Evolutionary conservation across 2,888 invertebrate species (phyloP).

Genomic region (Ophion ventricosus): DNA sequence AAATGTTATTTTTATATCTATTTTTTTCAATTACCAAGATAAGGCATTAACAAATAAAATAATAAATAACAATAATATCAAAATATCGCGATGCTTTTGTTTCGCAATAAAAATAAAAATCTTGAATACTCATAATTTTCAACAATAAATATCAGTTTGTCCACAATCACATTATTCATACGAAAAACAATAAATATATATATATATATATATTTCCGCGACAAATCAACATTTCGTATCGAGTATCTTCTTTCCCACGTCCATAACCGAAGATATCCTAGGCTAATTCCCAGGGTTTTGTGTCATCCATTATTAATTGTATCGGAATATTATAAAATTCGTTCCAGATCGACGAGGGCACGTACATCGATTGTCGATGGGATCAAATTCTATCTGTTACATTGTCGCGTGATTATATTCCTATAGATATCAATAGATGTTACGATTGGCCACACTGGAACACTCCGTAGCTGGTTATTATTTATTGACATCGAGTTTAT

Average conservation of each 20-base stretch:
- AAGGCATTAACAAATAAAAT: neutral
- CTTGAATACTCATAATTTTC: neutral
- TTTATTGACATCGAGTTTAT: conserved; percentile 55
- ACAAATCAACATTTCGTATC: neutral
- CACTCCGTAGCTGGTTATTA: conserved; percentile 40
- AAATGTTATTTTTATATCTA: too few relatives aligned
- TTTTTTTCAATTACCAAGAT: too few relatives aligned
- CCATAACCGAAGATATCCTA: neutral
- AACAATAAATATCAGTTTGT: too few relatives aligned
- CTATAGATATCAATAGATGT: conserved; percentile 37
- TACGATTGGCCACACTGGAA: conserved; percentile 47
- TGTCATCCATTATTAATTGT: conserved; percentile 19
- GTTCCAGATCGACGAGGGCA: conserved; percentile 17
- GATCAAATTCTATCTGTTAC: conserved; percentile 29
- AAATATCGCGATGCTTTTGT: too few relatives aligned
- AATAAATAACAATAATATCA: neutral
- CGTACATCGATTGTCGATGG: conserved; percentile 33
- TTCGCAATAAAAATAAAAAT: neutral
- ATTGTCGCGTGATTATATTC: conserved; percentile 51
- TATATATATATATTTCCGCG: neutral
- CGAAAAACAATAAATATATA: neutral
- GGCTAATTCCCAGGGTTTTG: conserved; percentile 43
- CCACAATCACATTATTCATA: too few relatives aligned
- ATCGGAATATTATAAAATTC: conserved; percentile 41
- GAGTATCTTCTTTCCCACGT: conserved; percentile 21